Percentiles rank a stretch among this genome's conserved stretches.
Evolutionary conservation across 30 jellyfish, hydroid and myxozoan species (phyloP).

Genomic region (Catostylus mosaicus): DNA sequence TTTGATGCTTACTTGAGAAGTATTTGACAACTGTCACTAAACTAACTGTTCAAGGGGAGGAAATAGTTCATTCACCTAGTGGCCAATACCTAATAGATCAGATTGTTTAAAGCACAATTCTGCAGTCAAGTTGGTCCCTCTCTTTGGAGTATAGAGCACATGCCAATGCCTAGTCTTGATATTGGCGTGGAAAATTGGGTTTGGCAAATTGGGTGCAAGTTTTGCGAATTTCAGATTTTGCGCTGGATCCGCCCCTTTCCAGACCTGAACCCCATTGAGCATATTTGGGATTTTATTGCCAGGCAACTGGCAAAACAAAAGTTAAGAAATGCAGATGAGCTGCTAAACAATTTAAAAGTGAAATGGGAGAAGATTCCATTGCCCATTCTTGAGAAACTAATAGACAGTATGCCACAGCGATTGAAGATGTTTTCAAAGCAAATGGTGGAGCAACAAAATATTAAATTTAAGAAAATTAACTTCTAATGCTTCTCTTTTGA

Average conservation of each 20-base stretch:
- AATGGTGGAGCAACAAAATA: conserved; percentile 5
- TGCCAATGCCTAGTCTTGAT: too few species aligned
- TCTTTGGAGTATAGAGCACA: too few species aligned
- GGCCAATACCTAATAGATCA: not conserved
- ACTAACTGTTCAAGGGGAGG: not conserved
- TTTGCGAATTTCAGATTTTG: conserved; percentile 6
- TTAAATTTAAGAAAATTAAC: not conserved
- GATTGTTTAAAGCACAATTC: not conserved
- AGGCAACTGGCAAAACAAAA: not conserved
- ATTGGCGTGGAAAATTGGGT: not conserved
- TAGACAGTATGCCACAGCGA: not conserved
- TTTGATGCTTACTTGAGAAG: not conserved
- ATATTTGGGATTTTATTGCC: not conserved
- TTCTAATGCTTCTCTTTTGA: not conserved
- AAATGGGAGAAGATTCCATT: not conserved
- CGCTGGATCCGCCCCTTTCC: conserved; percentile 12
- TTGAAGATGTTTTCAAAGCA: not conserved
- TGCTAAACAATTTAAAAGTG: not conserved
- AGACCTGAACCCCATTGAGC: not conserved
- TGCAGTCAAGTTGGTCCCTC: too few species aligned
- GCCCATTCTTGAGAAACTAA: not conserved
- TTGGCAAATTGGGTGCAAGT: not conserved
- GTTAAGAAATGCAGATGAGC: not conserved
- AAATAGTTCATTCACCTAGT: not conserved
- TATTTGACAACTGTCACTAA: not conserved